phyloP scores from a whole-genome alignment of 1,140 invertebrate species.

The Euura saliciscinereae region DNA sequence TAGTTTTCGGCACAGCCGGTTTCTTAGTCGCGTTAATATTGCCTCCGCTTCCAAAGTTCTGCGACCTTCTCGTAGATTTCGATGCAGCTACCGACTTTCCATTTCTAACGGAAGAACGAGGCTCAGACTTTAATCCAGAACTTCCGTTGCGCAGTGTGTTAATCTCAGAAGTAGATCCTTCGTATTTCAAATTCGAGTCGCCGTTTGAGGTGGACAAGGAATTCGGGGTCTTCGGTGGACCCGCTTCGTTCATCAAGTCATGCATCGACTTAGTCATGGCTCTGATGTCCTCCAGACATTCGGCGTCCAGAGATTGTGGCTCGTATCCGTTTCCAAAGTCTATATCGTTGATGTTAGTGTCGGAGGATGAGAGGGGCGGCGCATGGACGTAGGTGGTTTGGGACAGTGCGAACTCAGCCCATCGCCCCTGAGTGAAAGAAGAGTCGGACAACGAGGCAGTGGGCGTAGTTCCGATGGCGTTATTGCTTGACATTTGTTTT shows the following conservation, averaged over 20 bases:
- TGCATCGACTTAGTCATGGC: constrained; percentile 34
- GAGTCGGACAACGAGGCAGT: not conserved
- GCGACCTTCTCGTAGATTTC: not conserved
- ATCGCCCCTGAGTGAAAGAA: not conserved
- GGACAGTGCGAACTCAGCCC: not conserved
- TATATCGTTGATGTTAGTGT: constrained; percentile 24
- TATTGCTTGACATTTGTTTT: not conserved
- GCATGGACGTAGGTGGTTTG: not conserved
- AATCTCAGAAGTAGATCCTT: constrained; percentile 5
- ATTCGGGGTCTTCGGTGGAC: constrained; percentile 19
- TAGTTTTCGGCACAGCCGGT: not conserved
- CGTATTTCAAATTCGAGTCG: constrained; percentile 35
- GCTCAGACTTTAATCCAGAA: constrained; percentile 16
- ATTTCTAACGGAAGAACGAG: constrained; percentile 34
- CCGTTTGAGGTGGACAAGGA: constrained; percentile 34
- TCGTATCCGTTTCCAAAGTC: constrained; percentile 32
- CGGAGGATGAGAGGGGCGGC: not conserved
- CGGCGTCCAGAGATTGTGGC: constrained; percentile 32
- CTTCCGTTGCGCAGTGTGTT: not conserved
- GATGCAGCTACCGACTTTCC: constrained; percentile 22
- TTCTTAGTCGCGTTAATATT: not conserved
- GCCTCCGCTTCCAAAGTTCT: not conserved
- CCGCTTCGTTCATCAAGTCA: constrained; percentile 38
- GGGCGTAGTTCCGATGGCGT: not conserved
- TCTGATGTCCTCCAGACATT: constrained; percentile 37